Percentiles rank a stretch among this genome's conserved stretches.
These are phyloP conservation scores for Vanessa atalanta DNA, from an alignment of 1,140 invertebrate species.

Conservation along the genomic window DNA sequence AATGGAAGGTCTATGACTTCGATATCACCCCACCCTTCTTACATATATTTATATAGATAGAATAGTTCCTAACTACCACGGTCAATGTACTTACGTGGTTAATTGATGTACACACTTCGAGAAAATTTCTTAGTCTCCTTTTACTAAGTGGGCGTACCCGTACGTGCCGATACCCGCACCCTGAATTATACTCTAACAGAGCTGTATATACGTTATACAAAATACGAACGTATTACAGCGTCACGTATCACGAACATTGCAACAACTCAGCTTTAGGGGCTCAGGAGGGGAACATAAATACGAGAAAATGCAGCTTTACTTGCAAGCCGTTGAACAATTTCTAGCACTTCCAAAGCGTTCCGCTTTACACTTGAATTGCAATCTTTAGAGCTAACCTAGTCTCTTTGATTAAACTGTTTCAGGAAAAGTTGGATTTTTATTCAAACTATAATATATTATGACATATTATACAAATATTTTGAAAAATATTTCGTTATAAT, in stretches of 20 bases:
- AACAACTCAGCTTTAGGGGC: conserved; percentile 10
- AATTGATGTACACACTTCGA: too few relatives aligned
- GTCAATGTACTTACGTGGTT: too few relatives aligned
- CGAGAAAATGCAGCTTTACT: background rate
- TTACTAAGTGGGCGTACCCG: background rate
- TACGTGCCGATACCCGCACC: too few relatives aligned
- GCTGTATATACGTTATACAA: background rate
- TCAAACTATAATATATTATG: background rate
- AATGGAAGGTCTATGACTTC: too few relatives aligned
- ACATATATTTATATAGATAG: too few relatives aligned
- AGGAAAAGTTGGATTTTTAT: background rate
- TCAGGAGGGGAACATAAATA: conserved; percentile 12
- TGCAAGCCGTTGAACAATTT: conserved; percentile 9
- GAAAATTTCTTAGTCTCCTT: background rate
- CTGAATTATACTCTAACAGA: background rate
- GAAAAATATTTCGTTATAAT: too few relatives aligned
- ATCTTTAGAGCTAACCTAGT: conserved; percentile 3
- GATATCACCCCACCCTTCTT: too few relatives aligned
- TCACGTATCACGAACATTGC: conserved; percentile 4
- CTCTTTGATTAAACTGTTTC: conserved; percentile 6
- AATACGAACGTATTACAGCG: background rate
- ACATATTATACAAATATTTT: background rate
- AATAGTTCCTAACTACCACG: too few relatives aligned
- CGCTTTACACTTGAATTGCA: background rate
- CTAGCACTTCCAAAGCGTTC: conserved; percentile 3